phyloP scores from a whole-genome alignment of 1,140 invertebrate species.

The Drosophila bipectinata region DNA sequence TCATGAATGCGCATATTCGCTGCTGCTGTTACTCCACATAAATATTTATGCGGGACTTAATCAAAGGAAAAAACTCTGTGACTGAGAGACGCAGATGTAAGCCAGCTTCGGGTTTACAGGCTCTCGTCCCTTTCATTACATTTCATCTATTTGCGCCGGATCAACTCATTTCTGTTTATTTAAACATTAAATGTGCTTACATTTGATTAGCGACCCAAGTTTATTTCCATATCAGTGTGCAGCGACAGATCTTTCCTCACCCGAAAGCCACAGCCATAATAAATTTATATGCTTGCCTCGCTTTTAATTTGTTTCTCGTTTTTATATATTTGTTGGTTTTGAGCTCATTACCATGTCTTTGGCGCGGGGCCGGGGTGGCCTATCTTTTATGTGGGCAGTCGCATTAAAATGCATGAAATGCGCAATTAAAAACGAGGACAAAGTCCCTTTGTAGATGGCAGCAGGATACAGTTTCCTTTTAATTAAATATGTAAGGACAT shows the following conservation, averaged over 20 bases:
- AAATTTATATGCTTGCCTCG: slow-evolving; percentile 51
- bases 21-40: slow-evolving; percentile 36
- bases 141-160: slow-evolving; percentile 42
- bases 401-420: slow-evolving; percentile 64
- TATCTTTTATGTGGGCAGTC: slow-evolving; percentile 59
- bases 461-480: slow-evolving; percentile 51
- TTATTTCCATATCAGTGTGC: slow-evolving; percentile 67
- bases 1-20: slow-evolving; percentile 44
- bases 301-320: slow-evolving; percentile 51
- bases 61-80: slow-evolving; percentile 34
- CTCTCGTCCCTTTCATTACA: slow-evolving; percentile 31
- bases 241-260: not conserved
- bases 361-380: slow-evolving; percentile 1
- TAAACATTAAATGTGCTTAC: slow-evolving; percentile 75
- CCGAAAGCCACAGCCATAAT: slow-evolving; percentile 44
- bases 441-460: slow-evolving; percentile 43
- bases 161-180: slow-evolving; percentile 62
- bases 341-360: slow-evolving; percentile 39
- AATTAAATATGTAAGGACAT: slow-evolving; percentile 62
- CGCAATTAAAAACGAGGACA: slow-evolving; percentile 34
- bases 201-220: slow-evolving; percentile 70
- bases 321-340: slow-evolving; percentile 33
- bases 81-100: not conserved
- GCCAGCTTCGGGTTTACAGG: slow-evolving; percentile 16
- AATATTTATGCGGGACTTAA: slow-evolving; percentile 76